phyloP scores from a whole-genome alignment of 1,140 invertebrate genomes.

The Drosophila lacertosa region DNA sequence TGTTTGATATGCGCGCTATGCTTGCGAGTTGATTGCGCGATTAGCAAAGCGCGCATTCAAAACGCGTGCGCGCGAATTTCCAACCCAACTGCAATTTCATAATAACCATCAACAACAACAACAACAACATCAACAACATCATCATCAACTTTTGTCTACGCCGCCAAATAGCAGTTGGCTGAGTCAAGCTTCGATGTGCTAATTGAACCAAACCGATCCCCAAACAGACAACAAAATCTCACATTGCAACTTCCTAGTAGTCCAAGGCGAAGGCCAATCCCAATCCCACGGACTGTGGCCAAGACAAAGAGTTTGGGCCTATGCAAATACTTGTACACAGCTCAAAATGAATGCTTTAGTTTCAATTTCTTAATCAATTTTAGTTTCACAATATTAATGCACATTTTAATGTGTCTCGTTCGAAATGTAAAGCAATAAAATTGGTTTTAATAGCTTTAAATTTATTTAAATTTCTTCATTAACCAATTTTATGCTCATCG shows the following conservation, averaged over 20 bases:
- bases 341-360: not conserved
- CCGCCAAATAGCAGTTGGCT: conserved; percentile 10
- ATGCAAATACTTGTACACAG: not conserved
- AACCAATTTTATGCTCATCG: too few relatives aligned
- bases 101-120: conserved; percentile 43
- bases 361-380: not conserved
- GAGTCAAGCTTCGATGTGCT: conserved; percentile 10
- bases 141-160: conserved; percentile 11
- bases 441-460: too few relatives aligned
- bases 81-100: conserved; percentile 66
- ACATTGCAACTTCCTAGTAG: conserved; percentile 7
- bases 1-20: conserved; percentile 55
- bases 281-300: not conserved
- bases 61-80: conserved; percentile 70
- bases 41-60: conserved; percentile 71
- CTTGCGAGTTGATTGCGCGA: conserved; percentile 61
- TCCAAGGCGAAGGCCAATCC: conserved; percentile 20
- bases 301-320: not conserved
- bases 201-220: conserved; percentile 10
- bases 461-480: too few relatives aligned
- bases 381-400: too few relatives aligned
- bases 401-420: too few relatives aligned
- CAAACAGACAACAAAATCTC: conserved; percentile 9
- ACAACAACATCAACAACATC: conserved; percentile 22
- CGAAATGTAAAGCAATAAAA: too few relatives aligned